Evolutionary conservation across 2,113 vertebrate genomes (phyloP).

Genomic region (Pan troglodytes): NHGRI_mPanTro3-v2.1_pri NC_072398.2:39970001-39970500

Average conservation of each 20-base stretch:
- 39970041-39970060: background rate
- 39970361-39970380: background rate
- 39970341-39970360: background rate
- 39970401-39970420: background rate
- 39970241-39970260: background rate
- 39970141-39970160: background rate
- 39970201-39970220: background rate
- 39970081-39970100: background rate
- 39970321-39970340: background rate
- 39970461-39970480: background rate
- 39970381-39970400: background rate
- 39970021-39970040: background rate
- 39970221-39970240: background rate
- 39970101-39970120: background rate
- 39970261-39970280: background rate
- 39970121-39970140: background rate
- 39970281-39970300: too few relatives aligned
- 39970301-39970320: background rate
- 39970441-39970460: background rate
- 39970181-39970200: background rate
- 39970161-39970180: background rate
- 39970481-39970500: background rate
- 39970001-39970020: background rate
- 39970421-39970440: background rate
- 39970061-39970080: background rate